Evolutionary conservation across 23 tunicate species (phyloP).

Genomic region (Ciona savignyi): DNA sequence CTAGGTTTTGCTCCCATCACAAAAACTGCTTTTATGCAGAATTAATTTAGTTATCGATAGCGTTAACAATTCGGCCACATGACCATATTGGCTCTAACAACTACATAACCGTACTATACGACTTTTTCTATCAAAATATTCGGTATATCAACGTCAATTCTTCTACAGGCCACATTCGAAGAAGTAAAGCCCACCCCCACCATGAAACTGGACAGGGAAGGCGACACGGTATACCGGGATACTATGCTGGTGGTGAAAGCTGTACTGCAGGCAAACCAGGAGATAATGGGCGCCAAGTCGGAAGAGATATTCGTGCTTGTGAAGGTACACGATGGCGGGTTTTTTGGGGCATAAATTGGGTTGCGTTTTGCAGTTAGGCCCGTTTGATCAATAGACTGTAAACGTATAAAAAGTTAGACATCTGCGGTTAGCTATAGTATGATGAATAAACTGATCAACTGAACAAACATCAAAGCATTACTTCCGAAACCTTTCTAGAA

Average conservation of each 20-base stretch:
- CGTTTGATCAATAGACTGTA: too few relatives aligned
- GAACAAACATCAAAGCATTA: too few relatives aligned
- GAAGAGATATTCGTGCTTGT: constrained; percentile 66
- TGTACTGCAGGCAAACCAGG: constrained; percentile 71
- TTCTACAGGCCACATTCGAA: constrained; percentile 33
- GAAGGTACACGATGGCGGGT: constrained; percentile 52
- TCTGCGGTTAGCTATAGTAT: too few relatives aligned
- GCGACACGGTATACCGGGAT: constrained; percentile 66
- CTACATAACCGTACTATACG: too few relatives aligned
- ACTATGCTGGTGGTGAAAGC: constrained; percentile 87
- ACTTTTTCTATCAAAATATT: not conserved
- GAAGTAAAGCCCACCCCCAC: constrained; percentile 97
- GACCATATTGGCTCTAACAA: too few relatives aligned
- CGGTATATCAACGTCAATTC: not conserved
- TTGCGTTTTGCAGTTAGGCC: too few relatives aligned
- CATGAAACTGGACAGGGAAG: constrained; percentile 79
- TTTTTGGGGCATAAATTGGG: too few relatives aligned
- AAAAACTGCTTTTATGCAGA: not conserved
- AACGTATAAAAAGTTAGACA: too few relatives aligned
- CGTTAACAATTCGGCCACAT: not conserved
- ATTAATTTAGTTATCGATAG: too few relatives aligned
- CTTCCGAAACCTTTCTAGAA: too few relatives aligned
- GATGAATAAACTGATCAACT: too few relatives aligned
- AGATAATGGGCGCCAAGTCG: constrained; percentile 53
- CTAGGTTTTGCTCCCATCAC: not conserved